A percentile compares a stretch with the other conserved stretches of the same genome.
Conservation (phyloP, 2,797 vertebrate species). For the Petrocephalus sullivani region DNA sequence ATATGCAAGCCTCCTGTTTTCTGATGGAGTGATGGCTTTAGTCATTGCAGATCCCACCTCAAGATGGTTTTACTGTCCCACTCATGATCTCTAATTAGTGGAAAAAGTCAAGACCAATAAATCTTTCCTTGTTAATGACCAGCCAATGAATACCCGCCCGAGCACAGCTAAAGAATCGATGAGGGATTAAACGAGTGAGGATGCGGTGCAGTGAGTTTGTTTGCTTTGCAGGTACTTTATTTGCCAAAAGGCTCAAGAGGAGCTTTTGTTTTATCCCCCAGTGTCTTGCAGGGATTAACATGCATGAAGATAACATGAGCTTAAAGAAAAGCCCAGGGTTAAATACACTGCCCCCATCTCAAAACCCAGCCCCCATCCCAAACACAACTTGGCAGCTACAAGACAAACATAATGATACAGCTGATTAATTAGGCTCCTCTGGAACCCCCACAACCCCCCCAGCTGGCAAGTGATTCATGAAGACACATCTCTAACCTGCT, state of each 20-base stretch:
- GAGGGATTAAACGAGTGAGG: background rate
- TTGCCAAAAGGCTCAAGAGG: conserved; percentile 21
- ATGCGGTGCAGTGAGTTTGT: conserved; percentile 15
- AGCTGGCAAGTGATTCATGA: conserved; percentile 65
- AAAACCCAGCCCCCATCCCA: conserved; percentile 28
- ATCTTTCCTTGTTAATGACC: background rate
- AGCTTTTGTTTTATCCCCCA: conserved; percentile 26
- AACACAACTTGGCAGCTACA: conserved; percentile 69
- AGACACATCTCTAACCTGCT: conserved; percentile 68
- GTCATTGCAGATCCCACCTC: background rate
- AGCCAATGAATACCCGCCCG: conserved; percentile 14
- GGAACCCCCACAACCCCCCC: conserved; percentile 63
- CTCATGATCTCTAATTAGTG: background rate
- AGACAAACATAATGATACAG: conserved; percentile 73
- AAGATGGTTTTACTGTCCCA: background rate
- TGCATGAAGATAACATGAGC: conserved; percentile 44
- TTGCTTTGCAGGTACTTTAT: conserved; percentile 16
- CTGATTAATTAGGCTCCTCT: conserved; percentile 34
- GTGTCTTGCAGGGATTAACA: conserved; percentile 40
- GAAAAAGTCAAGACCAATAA: background rate
- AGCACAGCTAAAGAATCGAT: background rate
- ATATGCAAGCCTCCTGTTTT: background rate
- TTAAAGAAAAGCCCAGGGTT: conserved; percentile 61
- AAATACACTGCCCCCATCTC: conserved; percentile 61
- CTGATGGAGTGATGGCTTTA: background rate